These are phyloP conservation scores for Picathartes gymnocephalus DNA, from an alignment of 2,113 vertebrate species.

Conservation along the genomic window DNA sequence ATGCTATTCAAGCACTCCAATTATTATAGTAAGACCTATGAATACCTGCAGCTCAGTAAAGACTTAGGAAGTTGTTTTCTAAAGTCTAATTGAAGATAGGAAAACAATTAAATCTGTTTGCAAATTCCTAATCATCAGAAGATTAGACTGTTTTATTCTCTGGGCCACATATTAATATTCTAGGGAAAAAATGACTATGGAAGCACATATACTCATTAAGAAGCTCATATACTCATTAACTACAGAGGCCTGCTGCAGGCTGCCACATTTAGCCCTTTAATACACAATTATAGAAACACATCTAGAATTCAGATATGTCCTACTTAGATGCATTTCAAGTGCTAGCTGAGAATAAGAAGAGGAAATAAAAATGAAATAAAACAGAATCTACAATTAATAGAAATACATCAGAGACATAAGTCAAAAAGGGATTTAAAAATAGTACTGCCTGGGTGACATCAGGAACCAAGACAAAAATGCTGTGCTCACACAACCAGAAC, in stretches of 20 bases:
- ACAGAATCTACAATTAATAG: neutral
- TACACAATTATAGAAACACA: neutral
- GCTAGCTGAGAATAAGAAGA: neutral
- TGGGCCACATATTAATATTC: neutral
- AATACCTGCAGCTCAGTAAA: neutral
- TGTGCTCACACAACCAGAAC: slow-evolving; percentile 8
- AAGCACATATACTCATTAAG: neutral
- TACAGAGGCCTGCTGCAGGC: neutral
- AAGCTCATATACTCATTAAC: neutral
- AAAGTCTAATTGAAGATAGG: neutral
- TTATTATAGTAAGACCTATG: neutral
- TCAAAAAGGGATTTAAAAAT: neutral
- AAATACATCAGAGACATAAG: neutral
- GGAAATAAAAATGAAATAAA: neutral
- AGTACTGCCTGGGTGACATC: neutral
- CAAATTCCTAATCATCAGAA: neutral
- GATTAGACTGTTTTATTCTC: neutral
- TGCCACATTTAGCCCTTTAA: neutral
- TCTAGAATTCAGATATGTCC: slow-evolving; percentile 3
- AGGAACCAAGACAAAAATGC: neutral
- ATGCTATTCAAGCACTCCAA: neutral
- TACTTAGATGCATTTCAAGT: neutral
- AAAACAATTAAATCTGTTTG: neutral
- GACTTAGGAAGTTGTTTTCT: neutral
- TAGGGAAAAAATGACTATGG: neutral